Evolutionary conservation across 2,797 vertebrate genomes (phyloP), one percentile per base, ranked within the genome.

Genomic region (Phalanger gymnotis): DNA sequence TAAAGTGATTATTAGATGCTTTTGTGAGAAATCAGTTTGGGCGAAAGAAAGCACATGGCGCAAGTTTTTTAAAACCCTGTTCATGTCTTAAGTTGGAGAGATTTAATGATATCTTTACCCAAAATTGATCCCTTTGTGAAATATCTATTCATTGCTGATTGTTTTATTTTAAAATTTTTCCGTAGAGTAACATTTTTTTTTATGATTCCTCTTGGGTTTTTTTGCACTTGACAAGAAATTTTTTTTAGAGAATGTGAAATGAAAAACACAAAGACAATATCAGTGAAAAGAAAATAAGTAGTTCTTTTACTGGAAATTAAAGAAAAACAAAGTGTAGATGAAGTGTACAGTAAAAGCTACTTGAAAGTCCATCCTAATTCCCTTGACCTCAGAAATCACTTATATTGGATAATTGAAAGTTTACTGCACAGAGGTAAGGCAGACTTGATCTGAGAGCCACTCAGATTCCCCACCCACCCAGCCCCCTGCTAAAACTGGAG

Each of bases 261-360:
- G 97, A 98, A 98, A 98, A 94, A 97, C 97, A 98, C 95, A 98
- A 98, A 98, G 97, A 97, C 96, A 96, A 92, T 98, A 31, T 98
- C 93, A 96, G 90, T 97, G 97, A 98, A 98, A 98, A 97, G 97
- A 98, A 98, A 97, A 98, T n/a, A 98, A 97, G 96, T 98, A 97
- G 94, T 95, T 96, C 96, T 98, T 98, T 98, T 98, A 98, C 98
- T 98, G 97, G 98, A 97, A 97, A 96, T 96, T 96, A 97, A 98
- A 98, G 98, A 95, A 98, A 98, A 97, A 95, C 94, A 97, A 98
- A 97, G 98, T 87, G 87, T 96, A 98, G 97, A 97, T 97, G 96
- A 98, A 98, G 96, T 97, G 97, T 97, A 98, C 97, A 6, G 40
- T 97, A 98, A 98, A 98, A 96, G 91, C 98, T 96, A 95, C 97